Evolutionary conservation across 2,888 invertebrate species (phyloP), one percentile per base, ranked within the genome.

Genomic region (Arrhopalites spinosus): DNA sequence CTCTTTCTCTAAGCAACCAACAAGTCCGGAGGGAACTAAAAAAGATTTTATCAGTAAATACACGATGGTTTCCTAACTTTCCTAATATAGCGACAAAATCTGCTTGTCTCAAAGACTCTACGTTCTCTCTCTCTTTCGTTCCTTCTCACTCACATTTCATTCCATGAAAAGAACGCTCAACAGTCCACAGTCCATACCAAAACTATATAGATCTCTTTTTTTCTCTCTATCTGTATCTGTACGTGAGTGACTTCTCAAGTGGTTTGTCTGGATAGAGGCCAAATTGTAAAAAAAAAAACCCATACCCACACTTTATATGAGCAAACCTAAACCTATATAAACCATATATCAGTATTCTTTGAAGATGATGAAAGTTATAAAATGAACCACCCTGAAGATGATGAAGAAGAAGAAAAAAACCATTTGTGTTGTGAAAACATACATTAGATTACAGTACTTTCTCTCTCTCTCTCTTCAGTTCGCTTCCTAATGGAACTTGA

Each of bases 11-110:
- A 63, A 5, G 1, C 53, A 23, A 53, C 53, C 67, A 50, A 67
- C 50, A 56, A 69, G 50, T 53, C 67, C 67, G 45, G 23, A 61
- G 73, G 67, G 67, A 73, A 64, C n/a, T 27, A 1, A 67, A 67
- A 67, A 66, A 73, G 67, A 73, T 73, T 73, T 67, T 73, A 74
- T 74, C 74, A 27, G 68, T 67, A 74, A 68, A 74, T 74, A 67
- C 45, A 59, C 74, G 68, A 67, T 74, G 68, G 61, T 43, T 74
- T 74, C 68, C 74, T 68, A 74, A 74, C 66, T 74, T 74, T 74
- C 67, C 68, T 74, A 74, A 74, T 74, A 68, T 68, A 67, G 61
- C 68, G 68, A 68, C 74, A 74, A 74, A 74, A 68, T 67, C 74
- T 61, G 23, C 63, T 72, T 72, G 72, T 72, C 72, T 72, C 72